Conservation (phyloP, 2,888 invertebrate species). For the Stenodera caucasica region DNA sequence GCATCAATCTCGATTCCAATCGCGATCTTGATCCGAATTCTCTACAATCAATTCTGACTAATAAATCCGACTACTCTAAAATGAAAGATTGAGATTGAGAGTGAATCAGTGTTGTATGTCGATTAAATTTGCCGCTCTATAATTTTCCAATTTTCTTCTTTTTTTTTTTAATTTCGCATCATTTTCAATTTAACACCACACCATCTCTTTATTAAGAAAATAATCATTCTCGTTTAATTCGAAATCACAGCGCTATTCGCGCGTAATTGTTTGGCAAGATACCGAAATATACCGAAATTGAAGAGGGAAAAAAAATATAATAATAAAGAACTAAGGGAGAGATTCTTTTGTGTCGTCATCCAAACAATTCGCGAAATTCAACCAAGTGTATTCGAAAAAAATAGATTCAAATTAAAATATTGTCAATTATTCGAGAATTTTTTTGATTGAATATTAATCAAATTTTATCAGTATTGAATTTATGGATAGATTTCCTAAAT, state of each 20-base stretch:
- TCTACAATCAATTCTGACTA: no score
- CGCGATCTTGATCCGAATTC: no score
- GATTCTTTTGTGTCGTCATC: no score
- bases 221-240: neutral
- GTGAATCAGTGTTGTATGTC: no score
- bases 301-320: no score
- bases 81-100: no score
- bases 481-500: neutral
- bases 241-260: neutral
- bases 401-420: conserved; percentile 1
- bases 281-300: neutral
- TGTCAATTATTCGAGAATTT: neutral
- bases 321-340: neutral
- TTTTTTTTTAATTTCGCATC: neutral
- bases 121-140: no score
- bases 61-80: no score
- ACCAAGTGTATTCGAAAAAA: neutral
- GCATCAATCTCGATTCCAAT: no score
- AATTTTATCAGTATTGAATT: no score
- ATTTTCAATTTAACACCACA: neutral
- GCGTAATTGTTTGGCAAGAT: neutral
- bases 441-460: no score
- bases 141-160: neutral
- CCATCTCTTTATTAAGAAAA: neutral
- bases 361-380: no score